Evolutionary conservation across 2,113 vertebrate species (phyloP).

Genomic region (Lophochroa leadbeateri): DNA sequence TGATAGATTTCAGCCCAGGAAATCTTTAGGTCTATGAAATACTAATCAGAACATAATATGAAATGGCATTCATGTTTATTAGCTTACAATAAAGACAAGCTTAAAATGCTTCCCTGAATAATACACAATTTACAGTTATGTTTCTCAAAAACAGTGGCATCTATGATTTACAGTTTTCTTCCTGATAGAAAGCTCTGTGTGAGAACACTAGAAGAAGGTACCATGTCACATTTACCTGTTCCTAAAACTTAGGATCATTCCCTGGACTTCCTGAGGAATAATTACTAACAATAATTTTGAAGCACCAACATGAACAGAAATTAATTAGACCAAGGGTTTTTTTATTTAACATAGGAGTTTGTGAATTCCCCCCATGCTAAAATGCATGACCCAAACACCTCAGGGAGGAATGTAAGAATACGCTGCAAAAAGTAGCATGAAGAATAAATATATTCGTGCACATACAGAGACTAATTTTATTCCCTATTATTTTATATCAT

Average conservation of each 20-base stretch:
- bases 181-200: not conserved
- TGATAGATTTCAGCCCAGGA: not conserved
- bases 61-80: not conserved
- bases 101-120: not conserved
- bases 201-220: not conserved
- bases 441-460: not conserved
- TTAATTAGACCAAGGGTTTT: not conserved
- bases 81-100: not conserved
- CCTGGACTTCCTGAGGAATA: not conserved
- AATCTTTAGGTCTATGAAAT: not conserved
- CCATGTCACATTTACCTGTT: not conserved
- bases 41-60: not conserved
- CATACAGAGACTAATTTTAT: not conserved
- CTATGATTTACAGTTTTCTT: not conserved
- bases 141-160: not conserved
- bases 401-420: not conserved
- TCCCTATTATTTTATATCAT: not conserved
- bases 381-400: not conserved
- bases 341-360: not conserved
- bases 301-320: not conserved
- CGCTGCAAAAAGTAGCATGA: not conserved
- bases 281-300: not conserved
- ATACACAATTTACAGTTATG: not conserved
- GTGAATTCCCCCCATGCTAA: not conserved
- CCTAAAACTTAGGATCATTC: not conserved